phyloP scores from a whole-genome alignment of 2,888 invertebrate genomes.

The Azorinus chamasolen region DNA sequence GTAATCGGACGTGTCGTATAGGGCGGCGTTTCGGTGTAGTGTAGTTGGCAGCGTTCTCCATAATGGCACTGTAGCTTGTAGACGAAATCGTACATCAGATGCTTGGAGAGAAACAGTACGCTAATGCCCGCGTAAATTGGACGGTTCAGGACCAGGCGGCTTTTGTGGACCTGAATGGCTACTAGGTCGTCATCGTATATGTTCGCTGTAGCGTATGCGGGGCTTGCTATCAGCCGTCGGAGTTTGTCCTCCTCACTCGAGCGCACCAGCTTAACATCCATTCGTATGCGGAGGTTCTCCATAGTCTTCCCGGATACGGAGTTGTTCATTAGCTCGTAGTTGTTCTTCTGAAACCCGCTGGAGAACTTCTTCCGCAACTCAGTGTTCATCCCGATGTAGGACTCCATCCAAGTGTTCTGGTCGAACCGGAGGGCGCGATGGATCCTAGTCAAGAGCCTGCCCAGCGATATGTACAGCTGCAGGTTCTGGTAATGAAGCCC shows the following conservation, averaged over 20 bases:
- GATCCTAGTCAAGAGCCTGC: constrained; percentile 65
- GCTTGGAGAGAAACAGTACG: constrained; percentile 83
- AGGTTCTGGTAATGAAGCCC: constrained; percentile 9
- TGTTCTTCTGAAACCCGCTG: constrained; percentile 78
- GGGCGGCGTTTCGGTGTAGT: constrained; percentile 36
- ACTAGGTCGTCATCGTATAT: too few relatives aligned
- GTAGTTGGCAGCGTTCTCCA: constrained; percentile 31
- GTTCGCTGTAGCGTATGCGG: too few relatives aligned
- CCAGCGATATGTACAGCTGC: too few relatives aligned
- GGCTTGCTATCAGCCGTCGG: too few relatives aligned
- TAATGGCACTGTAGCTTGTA: constrained; percentile 78
- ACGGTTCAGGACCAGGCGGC: too few relatives aligned
- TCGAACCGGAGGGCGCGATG: constrained; percentile 80
- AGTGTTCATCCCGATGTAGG: constrained; percentile 80
- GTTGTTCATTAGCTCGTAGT: constrained; percentile 78
- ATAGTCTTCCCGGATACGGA: too few relatives aligned
- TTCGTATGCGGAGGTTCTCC: constrained; percentile 85
- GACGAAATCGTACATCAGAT: too few relatives aligned
- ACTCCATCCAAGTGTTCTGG: constrained; percentile 79
- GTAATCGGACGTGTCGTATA: constrained; percentile 32
- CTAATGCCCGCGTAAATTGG: too few relatives aligned
- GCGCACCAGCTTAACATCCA: constrained; percentile 66
- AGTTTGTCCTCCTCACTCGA: too few relatives aligned
- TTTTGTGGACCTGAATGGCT: too few relatives aligned
- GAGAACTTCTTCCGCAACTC: constrained; percentile 7